phyloP scores from a whole-genome alignment of 2,888 invertebrate genomes.

The Sicus ferrugineus region DNA sequence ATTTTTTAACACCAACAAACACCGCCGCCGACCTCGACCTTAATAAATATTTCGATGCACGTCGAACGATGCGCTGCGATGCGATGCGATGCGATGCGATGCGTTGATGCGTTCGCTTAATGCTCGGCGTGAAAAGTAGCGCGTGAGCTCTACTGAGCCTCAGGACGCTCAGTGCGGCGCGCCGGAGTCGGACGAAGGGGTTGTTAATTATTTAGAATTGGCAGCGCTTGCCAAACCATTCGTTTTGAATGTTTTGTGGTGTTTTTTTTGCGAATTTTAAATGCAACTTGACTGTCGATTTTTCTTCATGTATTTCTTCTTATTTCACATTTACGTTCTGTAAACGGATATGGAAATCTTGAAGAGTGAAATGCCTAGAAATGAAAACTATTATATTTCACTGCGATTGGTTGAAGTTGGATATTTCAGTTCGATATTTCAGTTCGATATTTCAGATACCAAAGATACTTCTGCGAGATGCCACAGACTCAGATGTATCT shows the following conservation, averaged over 20 bases:
- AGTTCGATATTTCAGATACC: no score
- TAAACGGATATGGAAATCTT: neutral
- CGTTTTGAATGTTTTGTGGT: neutral
- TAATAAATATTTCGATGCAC: conserved; percentile 24
- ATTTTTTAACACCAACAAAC: conserved; percentile 21
- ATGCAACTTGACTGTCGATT: neutral
- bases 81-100: conserved; percentile 2
- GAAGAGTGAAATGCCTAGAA: neutral
- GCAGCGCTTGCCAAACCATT: neutral
- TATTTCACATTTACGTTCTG: neutral
- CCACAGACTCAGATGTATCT: no score
- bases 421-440: no score
- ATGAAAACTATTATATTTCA: neutral
- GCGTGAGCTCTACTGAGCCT: conserved; percentile 5
- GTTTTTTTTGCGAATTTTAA: neutral
- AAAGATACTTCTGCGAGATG: no score
- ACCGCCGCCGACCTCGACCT: conserved; percentile 27
- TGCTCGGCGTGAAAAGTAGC: neutral
- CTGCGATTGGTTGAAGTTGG: neutral
- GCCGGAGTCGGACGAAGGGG: neutral
- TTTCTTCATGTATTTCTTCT: neutral
- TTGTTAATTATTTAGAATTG: neutral
- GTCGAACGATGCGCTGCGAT: conserved; percentile 5
- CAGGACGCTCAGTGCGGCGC: neutral
- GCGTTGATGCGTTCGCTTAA: conserved; percentile 26